Evolutionary conservation across 2,113 vertebrate species (phyloP).

Genomic region (Pteropus alecto): DNA sequence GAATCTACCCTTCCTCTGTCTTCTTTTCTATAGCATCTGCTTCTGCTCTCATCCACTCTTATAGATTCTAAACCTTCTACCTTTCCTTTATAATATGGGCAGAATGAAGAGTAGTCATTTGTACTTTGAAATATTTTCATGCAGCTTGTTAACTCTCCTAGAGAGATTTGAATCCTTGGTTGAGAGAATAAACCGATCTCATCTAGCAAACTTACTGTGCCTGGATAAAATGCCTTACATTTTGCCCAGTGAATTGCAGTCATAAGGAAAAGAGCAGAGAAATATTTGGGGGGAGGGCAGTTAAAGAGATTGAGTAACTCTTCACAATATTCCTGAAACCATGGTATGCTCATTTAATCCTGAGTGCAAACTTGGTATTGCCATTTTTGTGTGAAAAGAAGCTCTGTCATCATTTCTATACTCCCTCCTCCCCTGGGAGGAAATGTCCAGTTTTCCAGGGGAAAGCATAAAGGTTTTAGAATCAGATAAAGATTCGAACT

Average conservation of each 20-base stretch:
- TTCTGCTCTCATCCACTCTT: not conserved
- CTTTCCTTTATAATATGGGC: not conserved
- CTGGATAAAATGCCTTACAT: not conserved
- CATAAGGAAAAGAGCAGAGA: not conserved
- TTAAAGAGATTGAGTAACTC: not conserved
- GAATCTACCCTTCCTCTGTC: not conserved
- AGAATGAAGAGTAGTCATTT: not conserved
- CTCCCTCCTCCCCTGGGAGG: not conserved
- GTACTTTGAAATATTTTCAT: not conserved
- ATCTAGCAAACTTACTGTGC: not conserved
- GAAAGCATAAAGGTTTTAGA: not conserved
- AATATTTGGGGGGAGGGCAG: not conserved
- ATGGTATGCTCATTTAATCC: not conserved
- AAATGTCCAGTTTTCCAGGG: not conserved
- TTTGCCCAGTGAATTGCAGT: not conserved
- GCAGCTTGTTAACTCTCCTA: not conserved
- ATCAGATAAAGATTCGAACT: not conserved
- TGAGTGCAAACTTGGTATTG: not conserved
- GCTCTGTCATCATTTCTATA: not conserved
- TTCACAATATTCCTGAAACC: not conserved
- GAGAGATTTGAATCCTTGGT: not conserved
- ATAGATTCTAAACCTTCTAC: not conserved
- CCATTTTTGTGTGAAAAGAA: not conserved
- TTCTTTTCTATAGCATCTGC: not conserved
- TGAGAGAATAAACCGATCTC: not conserved